A percentile compares a stretch with the other conserved stretches of the same genome.
phyloP scores from a whole-genome alignment of 2,888 invertebrate genomes.

The Calliphora vomitoria region DNA sequence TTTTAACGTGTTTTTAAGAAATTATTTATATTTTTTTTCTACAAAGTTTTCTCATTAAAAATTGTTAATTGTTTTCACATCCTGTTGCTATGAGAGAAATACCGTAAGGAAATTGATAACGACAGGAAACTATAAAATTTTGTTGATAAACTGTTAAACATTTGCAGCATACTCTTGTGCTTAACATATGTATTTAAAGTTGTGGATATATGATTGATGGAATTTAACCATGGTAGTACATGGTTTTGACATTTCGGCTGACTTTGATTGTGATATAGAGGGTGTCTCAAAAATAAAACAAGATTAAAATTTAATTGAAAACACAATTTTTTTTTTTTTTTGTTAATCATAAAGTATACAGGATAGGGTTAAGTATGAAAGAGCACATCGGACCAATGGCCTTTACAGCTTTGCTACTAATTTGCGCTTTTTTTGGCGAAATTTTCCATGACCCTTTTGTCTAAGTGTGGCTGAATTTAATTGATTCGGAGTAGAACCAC shows the following conservation, averaged over 20 bases:
- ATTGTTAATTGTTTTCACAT: conserved; percentile 35
- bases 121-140: not conserved
- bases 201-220: not conserved
- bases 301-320: no score
- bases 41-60: conserved; percentile 26
- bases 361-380: no score
- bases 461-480: no score
- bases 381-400: no score
- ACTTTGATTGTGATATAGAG: not conserved
- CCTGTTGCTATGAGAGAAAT: not conserved
- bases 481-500: no score
- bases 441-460: no score
- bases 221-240: not conserved
- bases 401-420: no score
- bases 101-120: not conserved
- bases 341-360: no score
- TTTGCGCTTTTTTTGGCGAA: no score
- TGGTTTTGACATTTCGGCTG: not conserved
- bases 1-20: conserved; percentile 48
- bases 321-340: no score
- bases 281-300: no score
- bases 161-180: not conserved
- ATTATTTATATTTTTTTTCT: conserved; percentile 2
- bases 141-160: not conserved
- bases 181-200: not conserved